phyloP scores from a whole-genome alignment of 2,888 invertebrate species.

The Stenodema calcarata region DNA sequence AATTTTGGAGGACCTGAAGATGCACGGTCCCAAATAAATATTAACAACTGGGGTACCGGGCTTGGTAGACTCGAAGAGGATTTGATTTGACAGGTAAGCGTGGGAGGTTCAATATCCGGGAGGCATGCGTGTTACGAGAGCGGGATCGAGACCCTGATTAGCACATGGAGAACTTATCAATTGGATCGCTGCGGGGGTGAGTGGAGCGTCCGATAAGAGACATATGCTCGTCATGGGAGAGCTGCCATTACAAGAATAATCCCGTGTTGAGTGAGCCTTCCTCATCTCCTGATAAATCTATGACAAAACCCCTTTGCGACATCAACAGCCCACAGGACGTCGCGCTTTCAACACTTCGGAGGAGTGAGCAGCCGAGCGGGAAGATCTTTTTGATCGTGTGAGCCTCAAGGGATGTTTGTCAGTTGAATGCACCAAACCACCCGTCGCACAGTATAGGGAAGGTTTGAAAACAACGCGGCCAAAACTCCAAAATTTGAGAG shows the following conservation, averaged over 20 bases:
- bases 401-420: background rate
- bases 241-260: constrained; percentile 13
- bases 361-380: background rate
- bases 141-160: constrained; percentile 9
- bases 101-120: background rate
- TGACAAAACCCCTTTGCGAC: background rate
- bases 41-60: too few relatives aligned
- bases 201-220: background rate
- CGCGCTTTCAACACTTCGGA: background rate
- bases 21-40: too few relatives aligned
- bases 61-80: background rate
- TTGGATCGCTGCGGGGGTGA: background rate
- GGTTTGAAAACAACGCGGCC: too few relatives aligned
- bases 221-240: constrained; percentile 40
- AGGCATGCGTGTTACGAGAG: constrained; percentile 20
- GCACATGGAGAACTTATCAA: constrained; percentile 4
- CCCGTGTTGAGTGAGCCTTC: background rate
- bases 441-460: background rate
- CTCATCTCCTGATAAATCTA: background rate
- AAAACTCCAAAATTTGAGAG: too few relatives aligned
- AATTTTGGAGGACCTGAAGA: too few relatives aligned
- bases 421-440: background rate
- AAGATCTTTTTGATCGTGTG: background rate
- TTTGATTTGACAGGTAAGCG: background rate
- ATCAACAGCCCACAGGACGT: background rate